Evolutionary conservation across 2,113 vertebrate genomes (phyloP).

Genomic region (Heterotilapia buettikoferi): DNA sequence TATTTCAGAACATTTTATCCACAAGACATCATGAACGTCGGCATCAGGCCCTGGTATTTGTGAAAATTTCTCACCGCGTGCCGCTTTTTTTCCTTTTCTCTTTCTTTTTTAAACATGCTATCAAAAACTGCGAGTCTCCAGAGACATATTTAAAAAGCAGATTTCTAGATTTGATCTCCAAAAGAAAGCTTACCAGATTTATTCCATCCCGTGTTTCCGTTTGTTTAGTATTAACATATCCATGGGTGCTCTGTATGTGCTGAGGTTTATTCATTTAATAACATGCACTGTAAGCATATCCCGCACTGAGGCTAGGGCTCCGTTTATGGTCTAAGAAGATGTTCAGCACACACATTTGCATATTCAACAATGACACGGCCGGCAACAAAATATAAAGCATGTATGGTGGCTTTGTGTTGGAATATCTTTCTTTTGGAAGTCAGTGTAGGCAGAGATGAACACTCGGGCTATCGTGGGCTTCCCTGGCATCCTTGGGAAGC

Average conservation of each 20-base stretch:
- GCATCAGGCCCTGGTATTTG: neutral
- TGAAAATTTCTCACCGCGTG: neutral
- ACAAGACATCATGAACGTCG: neutral
- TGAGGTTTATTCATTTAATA: neutral
- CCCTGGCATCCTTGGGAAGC: neutral
- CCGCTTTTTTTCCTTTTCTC: neutral
- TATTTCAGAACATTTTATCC: neutral
- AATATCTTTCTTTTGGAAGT: constrained; percentile 15
- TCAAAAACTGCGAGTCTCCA: neutral
- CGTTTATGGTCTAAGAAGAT: neutral
- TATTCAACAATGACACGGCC: neutral
- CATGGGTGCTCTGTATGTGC: neutral
- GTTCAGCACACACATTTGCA: neutral
- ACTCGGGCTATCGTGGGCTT: neutral
- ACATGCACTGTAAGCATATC: neutral
- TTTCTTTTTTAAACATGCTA: neutral
- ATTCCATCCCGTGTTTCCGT: neutral
- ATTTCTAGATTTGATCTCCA: neutral
- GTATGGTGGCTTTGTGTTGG: neutral
- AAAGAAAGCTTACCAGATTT: neutral
- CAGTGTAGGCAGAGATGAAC: neutral
- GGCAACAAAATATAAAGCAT: neutral
- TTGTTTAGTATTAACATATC: neutral
- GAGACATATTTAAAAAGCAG: neutral
- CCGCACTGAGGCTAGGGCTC: neutral